These are phyloP conservation scores for Lophotis ruficrista DNA, from an alignment of 2,113 vertebrate genomes.

Conservation along the genomic window DNA sequence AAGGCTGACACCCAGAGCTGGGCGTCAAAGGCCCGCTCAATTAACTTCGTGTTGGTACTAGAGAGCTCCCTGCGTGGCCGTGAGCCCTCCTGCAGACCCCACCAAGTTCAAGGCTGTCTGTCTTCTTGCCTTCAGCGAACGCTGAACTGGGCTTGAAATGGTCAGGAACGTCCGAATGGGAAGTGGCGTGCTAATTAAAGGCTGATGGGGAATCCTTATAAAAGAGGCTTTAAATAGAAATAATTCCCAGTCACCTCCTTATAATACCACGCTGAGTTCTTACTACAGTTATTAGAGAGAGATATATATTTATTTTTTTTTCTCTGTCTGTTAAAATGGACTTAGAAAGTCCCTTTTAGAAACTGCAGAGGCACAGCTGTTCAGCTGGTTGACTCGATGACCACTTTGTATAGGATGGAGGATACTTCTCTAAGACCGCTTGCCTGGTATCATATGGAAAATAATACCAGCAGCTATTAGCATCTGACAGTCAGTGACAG, in stretches of 20 bases:
- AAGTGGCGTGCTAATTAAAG: not conserved
- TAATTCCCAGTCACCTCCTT: not conserved
- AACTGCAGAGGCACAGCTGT: not conserved
- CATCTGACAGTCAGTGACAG: constrained; percentile 35
- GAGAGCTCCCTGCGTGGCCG: not conserved
- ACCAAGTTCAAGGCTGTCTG: not conserved
- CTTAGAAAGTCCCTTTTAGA: constrained; percentile 1
- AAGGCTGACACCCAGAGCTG: not conserved
- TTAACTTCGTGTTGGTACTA: not conserved
- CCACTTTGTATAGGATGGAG: constrained; percentile 13
- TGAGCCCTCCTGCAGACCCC: not conserved
- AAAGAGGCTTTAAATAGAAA: constrained; percentile 35
- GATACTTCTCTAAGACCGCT: constrained; percentile 16
- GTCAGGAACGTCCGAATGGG: not conserved
- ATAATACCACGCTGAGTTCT: not conserved
- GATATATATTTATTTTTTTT: not conserved
- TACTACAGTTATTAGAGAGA: not conserved
- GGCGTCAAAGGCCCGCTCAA: not conserved
- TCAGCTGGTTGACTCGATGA: constrained; percentile 17
- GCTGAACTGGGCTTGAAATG: not conserved
- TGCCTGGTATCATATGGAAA: constrained; percentile 36
- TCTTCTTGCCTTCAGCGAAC: not conserved
- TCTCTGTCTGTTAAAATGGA: not conserved
- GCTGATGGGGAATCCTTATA: not conserved
- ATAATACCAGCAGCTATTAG: constrained; percentile 48